A percentile compares a stretch with the other conserved stretches of the same genome.
These are phyloP conservation scores for Diplogasteroides magnus DNA, from an alignment of 1,140 invertebrate genomes.

Conservation along the genomic window DNA sequence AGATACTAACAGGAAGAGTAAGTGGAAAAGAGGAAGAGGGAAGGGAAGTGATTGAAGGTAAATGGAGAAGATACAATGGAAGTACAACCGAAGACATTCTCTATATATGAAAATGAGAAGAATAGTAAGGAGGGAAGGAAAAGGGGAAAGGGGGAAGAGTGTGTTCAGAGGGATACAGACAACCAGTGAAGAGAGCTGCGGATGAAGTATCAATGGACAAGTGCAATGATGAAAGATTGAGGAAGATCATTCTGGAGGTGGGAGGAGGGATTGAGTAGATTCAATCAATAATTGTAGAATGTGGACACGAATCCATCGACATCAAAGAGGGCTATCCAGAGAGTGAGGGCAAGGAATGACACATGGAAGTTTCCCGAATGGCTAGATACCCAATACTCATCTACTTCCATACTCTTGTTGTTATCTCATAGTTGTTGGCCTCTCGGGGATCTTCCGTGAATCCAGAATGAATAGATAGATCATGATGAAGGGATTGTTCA, in stretches of 20 bases:
- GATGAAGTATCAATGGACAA: conserved; percentile 19
- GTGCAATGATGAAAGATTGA: conserved; percentile 31
- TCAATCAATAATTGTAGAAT: conserved; percentile 9
- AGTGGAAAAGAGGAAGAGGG: background rate
- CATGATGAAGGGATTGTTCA: no score
- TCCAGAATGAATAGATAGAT: no score
- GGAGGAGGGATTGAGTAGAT: conserved; percentile 10
- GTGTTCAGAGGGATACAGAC: conserved; percentile 16
- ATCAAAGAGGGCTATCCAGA: conserved; percentile 36
- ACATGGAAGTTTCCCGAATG: no score
- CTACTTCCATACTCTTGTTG: no score
- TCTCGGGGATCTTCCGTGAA: background rate
- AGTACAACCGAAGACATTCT: no score
- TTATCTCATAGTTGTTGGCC: background rate
- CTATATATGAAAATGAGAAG: no score
- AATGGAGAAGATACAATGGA: no score
- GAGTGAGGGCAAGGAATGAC: no score
- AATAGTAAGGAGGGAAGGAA: background rate
- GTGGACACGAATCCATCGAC: conserved; percentile 33
- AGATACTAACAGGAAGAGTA: no score
- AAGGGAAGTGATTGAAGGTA: background rate
- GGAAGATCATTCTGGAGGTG: conserved; percentile 21
- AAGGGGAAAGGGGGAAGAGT: background rate
- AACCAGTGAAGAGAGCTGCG: conserved; percentile 13
- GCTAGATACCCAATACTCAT: no score